Conservation (phyloP, 2,888 invertebrate genomes). For the Eupeodes latifasciatus region DNA sequence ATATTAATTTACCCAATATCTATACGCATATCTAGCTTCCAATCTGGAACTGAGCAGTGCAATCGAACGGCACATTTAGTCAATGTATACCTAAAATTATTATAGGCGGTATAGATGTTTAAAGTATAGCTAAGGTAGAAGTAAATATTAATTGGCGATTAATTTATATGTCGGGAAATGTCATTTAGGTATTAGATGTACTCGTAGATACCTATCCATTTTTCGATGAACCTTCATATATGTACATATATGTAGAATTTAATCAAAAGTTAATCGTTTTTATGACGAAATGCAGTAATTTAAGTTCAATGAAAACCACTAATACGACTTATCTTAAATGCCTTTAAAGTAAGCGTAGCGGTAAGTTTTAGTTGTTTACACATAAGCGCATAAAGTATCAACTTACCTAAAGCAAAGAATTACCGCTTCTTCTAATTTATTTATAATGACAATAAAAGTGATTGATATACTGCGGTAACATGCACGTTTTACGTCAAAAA, state of each 20-base stretch:
- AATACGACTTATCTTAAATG: constrained; percentile 3
- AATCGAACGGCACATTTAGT: constrained; percentile 64
- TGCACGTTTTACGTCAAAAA: constrained; percentile 7
- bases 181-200: constrained; percentile 32
- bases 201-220: neutral
- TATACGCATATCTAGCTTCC: constrained; percentile 53
- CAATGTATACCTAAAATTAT: constrained; percentile 55
- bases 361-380: neutral
- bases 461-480: neutral
- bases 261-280: constrained; percentile 52
- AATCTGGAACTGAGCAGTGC: constrained; percentile 72
- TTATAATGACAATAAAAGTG: constrained; percentile 3
- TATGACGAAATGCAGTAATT: constrained; percentile 44
- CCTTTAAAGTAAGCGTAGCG: constrained; percentile 54
- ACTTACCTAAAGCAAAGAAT: constrained; percentile 2
- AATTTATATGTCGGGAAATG: constrained; percentile 43
- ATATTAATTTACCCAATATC: constrained; percentile 65
- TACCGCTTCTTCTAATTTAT: constrained; percentile 21
- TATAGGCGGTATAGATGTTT: constrained; percentile 57
- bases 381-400: neutral
- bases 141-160: constrained; percentile 68
- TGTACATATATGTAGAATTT: constrained; percentile 10
- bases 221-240: neutral
- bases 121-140: constrained; percentile 51
- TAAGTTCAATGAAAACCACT: constrained; percentile 48